Conservation (phyloP, 2,888 invertebrate species). For the Trissonchulus latispiculum region DNA sequence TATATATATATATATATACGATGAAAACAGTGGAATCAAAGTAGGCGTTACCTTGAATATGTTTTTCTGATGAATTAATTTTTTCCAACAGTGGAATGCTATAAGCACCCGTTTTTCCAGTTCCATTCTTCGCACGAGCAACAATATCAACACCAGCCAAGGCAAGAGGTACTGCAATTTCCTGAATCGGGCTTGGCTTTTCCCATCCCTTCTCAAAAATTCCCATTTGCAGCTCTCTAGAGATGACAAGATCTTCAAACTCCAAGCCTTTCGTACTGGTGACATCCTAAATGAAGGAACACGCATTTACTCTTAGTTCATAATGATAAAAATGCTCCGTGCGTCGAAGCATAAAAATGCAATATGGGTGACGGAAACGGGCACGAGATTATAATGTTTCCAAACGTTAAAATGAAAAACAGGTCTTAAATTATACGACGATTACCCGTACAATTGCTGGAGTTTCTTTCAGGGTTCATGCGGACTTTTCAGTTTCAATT, state of each 20-base stretch:
- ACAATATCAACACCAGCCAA: constrained; percentile 80
- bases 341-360: too few relatives aligned
- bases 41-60: constrained; percentile 63
- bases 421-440: too few relatives aligned
- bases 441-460: too few relatives aligned
- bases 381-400: too few relatives aligned
- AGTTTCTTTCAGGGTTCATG: too few relatives aligned
- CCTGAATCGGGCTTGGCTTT: constrained; percentile 98
- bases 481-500: too few relatives aligned
- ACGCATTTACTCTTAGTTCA: too few relatives aligned
- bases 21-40: too few relatives aligned
- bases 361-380: too few relatives aligned
- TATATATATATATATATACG: too few relatives aligned
- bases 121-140: constrained; percentile 98
- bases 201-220: constrained; percentile 98
- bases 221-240: constrained; percentile 94
- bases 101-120: constrained; percentile 98
- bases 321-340: too few relatives aligned
- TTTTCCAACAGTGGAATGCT: constrained; percentile 96
- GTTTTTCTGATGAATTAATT: constrained; percentile 63
- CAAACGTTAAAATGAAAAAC: too few relatives aligned
- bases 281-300: constrained; percentile 91
- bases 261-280: constrained; percentile 97
- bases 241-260: constrained; percentile 97
- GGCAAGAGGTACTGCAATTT: constrained; percentile 96